Evolutionary conservation across 2,888 invertebrate species (phyloP).

Genomic region (Auanema sp.): DNA sequence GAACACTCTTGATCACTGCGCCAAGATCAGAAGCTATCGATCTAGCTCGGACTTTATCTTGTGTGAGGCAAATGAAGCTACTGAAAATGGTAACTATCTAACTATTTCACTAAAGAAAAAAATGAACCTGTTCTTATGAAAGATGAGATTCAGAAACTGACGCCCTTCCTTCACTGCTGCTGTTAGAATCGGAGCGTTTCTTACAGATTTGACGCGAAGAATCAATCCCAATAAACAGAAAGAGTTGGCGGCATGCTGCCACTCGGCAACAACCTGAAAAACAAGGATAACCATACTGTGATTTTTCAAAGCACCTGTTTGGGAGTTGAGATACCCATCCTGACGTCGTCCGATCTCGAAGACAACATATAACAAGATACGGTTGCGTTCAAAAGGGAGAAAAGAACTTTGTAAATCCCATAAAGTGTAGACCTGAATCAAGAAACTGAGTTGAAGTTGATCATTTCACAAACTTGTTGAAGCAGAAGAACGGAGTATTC

Average conservation of each 20-base stretch:
- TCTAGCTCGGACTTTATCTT: slow-evolving; percentile 17
- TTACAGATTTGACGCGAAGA: slow-evolving; percentile 32
- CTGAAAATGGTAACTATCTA: slow-evolving; percentile 15
- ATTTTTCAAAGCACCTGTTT: slow-evolving; percentile 11
- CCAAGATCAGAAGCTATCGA: slow-evolving; percentile 12
- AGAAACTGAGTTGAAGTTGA: neutral
- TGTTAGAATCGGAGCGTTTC: slow-evolving; percentile 26
- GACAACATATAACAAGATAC: neutral
- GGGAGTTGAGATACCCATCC: slow-evolving; percentile 13
- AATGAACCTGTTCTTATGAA: slow-evolving; percentile 31
- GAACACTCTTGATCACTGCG: slow-evolving; percentile 28
- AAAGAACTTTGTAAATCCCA: slow-evolving; percentile 34
- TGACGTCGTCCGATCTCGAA: slow-evolving; percentile 3
- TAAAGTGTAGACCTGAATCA: slow-evolving; percentile 30
- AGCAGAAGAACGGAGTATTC: slow-evolving; percentile 7
- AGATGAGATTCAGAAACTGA: slow-evolving; percentile 27
- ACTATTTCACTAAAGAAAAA: neutral
- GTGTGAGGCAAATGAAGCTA: slow-evolving; percentile 31
- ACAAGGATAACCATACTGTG: no score
- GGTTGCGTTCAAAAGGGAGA: slow-evolving; percentile 25
- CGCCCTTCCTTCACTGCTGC: slow-evolving; percentile 40
- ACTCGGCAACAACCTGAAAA: slow-evolving; percentile 22
- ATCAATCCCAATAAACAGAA: slow-evolving; percentile 35
- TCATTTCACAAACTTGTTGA: slow-evolving; percentile 8
- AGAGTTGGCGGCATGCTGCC: slow-evolving; percentile 32